phyloP scores from a whole-genome alignment of 92 coral and sea anemone species.

The Actinernus sp. region DNA sequence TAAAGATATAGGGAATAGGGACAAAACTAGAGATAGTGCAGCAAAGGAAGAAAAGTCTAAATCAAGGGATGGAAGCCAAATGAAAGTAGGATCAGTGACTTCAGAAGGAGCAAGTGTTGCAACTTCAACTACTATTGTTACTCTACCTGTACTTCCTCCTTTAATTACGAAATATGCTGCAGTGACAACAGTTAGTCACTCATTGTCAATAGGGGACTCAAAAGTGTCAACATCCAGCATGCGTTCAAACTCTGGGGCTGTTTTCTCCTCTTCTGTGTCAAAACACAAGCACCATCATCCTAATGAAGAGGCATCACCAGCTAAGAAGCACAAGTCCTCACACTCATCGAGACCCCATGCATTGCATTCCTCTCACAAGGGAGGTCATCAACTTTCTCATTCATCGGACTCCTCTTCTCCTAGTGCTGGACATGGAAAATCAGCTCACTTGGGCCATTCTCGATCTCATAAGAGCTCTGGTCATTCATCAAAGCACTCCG shows the following conservation, averaged over 20 bases:
- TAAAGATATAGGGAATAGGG: conserved; percentile 16
- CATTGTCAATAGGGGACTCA: conserved; percentile 52
- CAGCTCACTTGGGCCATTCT: conserved; percentile 55
- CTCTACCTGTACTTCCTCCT: conserved; percentile 87
- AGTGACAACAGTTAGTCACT: conserved; percentile 66
- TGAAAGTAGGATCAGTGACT: conserved; percentile 71
- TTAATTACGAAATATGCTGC: conserved; percentile 94
- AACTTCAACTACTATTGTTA: conserved; percentile 61
- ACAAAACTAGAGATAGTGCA: conserved; percentile 18
- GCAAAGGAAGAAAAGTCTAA: conserved; percentile 32
- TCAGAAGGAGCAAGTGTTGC: conserved; percentile 82
- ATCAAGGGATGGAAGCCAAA: conserved; percentile 54
- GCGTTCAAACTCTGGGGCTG: conserved; percentile 49
- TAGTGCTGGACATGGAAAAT: conserved; percentile 34
- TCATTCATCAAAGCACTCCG: conserved; percentile 45
- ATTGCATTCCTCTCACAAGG: conserved; percentile 60
- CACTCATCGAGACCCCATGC: conserved; percentile 63
- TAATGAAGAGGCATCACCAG: conserved; percentile 74
- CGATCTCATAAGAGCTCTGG: conserved; percentile 67
- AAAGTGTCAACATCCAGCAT: conserved; percentile 59
- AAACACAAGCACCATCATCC: conserved; percentile 74
- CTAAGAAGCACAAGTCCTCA: conserved; percentile 87
- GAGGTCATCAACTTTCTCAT: conserved; percentile 49
- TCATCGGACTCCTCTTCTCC: conserved; percentile 69
- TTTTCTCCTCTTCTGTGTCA: conserved; percentile 24